A percentile compares a stretch with the other conserved stretches of the same genome.
Evolutionary conservation across 2,888 invertebrate genomes (phyloP).

Genomic region (Anodontia alba): DNA sequence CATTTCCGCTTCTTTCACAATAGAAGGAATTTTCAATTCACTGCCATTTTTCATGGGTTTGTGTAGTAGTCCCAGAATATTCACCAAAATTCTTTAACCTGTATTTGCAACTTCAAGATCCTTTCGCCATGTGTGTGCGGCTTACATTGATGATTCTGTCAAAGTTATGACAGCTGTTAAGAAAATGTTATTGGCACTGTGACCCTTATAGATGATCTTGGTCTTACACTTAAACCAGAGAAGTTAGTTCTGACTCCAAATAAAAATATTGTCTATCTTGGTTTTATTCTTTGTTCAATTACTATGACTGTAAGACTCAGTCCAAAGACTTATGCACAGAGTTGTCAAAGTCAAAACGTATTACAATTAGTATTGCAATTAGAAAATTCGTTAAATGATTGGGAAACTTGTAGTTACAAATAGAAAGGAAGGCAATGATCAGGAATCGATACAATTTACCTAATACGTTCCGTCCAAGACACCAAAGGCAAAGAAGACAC

Average conservation of each 20-base stretch:
- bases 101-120: slow-evolving; percentile 11
- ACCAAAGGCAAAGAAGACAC: no score
- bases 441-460: no score
- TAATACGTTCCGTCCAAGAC: no score
- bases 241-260: slow-evolving; percentile 17
- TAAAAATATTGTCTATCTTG: slow-evolving; percentile 45
- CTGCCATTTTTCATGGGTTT: slow-evolving; percentile 12
- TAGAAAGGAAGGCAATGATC: no score
- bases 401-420: slow-evolving; percentile 46
- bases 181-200: slow-evolving; percentile 26
- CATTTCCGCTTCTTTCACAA: slow-evolving; percentile 19
- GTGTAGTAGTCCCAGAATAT: slow-evolving; percentile 9
- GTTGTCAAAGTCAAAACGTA: neutral
- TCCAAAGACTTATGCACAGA: neutral
- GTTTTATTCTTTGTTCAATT: slow-evolving; percentile 35
- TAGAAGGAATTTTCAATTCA: slow-evolving; percentile 19
- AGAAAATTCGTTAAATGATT: slow-evolving; percentile 33
- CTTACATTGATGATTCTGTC: slow-evolving; percentile 50
- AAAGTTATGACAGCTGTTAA: slow-evolving; percentile 21
- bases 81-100: no score
- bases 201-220: slow-evolving; percentile 37
- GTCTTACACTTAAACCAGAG: slow-evolving; percentile 21
- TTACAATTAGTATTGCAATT: no score
- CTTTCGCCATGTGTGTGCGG: slow-evolving; percentile 22
- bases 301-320: slow-evolving; percentile 33